Evolutionary conservation across 2,797 vertebrate species (phyloP), one percentile per base, ranked within the genome.

Genomic region (Tympanoctomys barrerae): DNA sequence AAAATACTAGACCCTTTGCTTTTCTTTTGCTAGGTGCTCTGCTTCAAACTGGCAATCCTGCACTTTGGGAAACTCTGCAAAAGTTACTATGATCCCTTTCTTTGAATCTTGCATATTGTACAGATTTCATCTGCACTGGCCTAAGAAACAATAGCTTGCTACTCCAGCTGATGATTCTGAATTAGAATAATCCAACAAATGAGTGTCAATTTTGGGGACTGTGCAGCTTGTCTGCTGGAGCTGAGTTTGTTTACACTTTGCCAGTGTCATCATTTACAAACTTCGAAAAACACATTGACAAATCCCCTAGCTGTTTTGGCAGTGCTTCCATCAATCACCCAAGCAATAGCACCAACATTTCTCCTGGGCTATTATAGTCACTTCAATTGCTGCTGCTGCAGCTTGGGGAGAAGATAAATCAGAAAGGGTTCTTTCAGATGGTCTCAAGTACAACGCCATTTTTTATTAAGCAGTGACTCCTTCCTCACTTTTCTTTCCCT

Each of bases 281-380:
- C 98, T 98, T 98, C 94, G 95, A 96, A 97, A 97, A 95, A 94
- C 95, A 89, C 96, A 39, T 89, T 98, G 98, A 98, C 98, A 98
- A 98, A 98, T 98, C 96, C 97, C 96, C 66, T 95, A 6, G n/a
- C 97, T 97, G 96, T 94, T 96, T 98, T 96, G 31, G 92, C 54
- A 92, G 97, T 0, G 87, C 96, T 98, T 97, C 98, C 91, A 98
- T 98, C 98, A 98, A 87, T 98, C 98, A 98, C 89, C 97, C 94
- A 95, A 94, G 96, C 95, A 98, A 98, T 98, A 98, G 97, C 94
- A 98, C 97, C 98, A 97, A 97, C 98, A 97, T 98, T 98, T 98
- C 98, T 98, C 98, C 96, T 97, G 97, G 97, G 96, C 98, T 98
- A 97, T 98, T 98, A 98, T 97, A 98, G 96, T 98, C 98, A 96